A percentile compares a stretch with the other conserved stretches of the same genome.
phyloP scores from a whole-genome alignment of 2,113 vertebrate species.

The Aythya baeri region DNA sequence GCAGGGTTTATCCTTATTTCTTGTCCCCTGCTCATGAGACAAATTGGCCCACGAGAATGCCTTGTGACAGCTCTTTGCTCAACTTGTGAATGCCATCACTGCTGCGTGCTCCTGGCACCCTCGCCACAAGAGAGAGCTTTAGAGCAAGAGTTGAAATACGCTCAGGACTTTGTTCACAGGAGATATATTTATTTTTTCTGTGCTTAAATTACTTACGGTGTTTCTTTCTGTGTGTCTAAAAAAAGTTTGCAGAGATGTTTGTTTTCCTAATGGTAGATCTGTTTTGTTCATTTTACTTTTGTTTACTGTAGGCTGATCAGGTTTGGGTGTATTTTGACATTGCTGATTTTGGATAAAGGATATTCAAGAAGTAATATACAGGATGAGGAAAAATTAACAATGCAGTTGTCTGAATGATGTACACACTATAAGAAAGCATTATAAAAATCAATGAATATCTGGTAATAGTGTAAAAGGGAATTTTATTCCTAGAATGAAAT shows the following conservation, averaged over 20 bases:
- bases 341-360: background rate
- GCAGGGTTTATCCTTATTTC: background rate
- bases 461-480: background rate
- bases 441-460: background rate
- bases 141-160: background rate
- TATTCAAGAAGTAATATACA: no score
- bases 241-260: background rate
- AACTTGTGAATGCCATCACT: background rate
- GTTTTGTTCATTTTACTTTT: background rate
- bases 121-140: background rate
- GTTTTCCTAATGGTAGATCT: background rate
- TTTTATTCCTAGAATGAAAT: background rate
- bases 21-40: fast-evolving
- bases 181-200: background rate
- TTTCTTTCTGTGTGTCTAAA: background rate
- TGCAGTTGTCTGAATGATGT: background rate
- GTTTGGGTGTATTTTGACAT: background rate
- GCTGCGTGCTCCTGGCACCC: background rate
- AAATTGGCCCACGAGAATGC: background rate
- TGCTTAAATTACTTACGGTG: background rate
- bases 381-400: background rate
- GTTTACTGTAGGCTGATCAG: background rate
- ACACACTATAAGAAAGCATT: background rate
- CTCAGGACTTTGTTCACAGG: background rate
- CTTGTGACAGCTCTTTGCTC: background rate